Evolutionary conservation across 2,113 vertebrate species (phyloP).

Genomic region (Tringa solitaria): DNA sequence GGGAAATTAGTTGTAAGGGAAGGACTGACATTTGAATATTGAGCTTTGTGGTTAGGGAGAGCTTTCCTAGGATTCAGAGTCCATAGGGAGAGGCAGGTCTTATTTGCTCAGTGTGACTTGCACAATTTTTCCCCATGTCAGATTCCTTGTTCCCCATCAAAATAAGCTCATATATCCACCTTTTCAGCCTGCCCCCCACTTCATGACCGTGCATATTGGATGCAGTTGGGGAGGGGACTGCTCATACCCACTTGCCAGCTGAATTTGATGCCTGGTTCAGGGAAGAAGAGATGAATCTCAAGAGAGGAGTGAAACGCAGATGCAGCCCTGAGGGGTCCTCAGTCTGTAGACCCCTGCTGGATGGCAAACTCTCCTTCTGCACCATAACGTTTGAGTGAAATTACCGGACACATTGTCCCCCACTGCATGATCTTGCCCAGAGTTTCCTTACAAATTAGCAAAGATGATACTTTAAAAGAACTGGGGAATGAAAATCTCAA

Average conservation of each 20-base stretch:
- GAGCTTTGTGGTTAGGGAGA: background rate
- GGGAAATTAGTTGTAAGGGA: background rate
- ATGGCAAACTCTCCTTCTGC: background rate
- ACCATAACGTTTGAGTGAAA: accelerated
- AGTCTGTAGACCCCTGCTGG: background rate
- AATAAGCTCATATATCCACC: background rate
- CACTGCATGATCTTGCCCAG: background rate
- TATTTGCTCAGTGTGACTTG: background rate
- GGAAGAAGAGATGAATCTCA: background rate
- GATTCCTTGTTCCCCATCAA: background rate
- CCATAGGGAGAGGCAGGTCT: background rate
- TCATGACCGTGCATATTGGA: background rate
- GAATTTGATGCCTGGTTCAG: background rate
- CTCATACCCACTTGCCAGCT: background rate
- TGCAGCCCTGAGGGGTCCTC: background rate
- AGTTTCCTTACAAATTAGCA: background rate
- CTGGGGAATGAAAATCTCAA: background rate
- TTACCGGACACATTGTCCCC: background rate
- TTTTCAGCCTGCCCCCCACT: background rate
- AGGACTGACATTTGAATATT: background rate
- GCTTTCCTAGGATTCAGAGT: background rate
- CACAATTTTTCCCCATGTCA: background rate
- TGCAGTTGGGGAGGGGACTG: background rate
- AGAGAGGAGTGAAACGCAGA: background rate
- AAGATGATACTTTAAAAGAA: background rate